Evolutionary conservation across 2,888 invertebrate genomes (phyloP).

Genomic region (Cryptus armator): DNA sequence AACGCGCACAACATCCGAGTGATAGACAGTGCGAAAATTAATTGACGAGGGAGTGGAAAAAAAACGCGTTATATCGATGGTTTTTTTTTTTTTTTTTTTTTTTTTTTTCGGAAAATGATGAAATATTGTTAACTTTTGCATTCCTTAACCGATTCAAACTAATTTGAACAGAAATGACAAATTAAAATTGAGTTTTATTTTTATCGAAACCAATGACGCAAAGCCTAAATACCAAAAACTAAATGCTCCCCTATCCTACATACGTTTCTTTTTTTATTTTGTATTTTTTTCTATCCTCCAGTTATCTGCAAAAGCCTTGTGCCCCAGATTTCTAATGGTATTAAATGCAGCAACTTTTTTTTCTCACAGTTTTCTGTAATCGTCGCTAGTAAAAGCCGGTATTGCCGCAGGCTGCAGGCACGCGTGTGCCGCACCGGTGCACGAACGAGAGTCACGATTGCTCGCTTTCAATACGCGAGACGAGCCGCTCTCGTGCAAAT

Average conservation of each 20-base stretch:
- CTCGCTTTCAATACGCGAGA: conserved; percentile 39
- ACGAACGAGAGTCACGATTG: conserved; percentile 38
- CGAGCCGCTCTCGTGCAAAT: conserved; percentile 18
- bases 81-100: neutral
- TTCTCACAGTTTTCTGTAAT: conserved; percentile 23
- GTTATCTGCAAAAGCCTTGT: neutral
- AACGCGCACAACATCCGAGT: conserved; percentile 8
- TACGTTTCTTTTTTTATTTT: neutral
- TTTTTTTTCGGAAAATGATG: too few relatives aligned
- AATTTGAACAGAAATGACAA: too few relatives aligned
- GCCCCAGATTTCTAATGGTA: conserved; percentile 16
- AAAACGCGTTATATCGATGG: neutral
- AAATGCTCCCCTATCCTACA: neutral
- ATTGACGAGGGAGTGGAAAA: neutral
- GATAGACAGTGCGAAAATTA: conserved; percentile 6
- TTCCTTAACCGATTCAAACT: too few relatives aligned
- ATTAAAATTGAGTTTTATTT: too few relatives aligned
- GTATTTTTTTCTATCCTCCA: conserved; percentile 1
- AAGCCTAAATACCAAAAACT: too few relatives aligned
- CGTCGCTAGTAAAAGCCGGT: conserved; percentile 38
- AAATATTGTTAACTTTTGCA: too few relatives aligned
- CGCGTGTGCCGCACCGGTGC: neutral
- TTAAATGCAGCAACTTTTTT: conserved; percentile 27
- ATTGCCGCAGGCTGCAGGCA: neutral
- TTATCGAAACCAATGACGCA: too few relatives aligned